Evolutionary conservation across 1,140 invertebrate species (phyloP), one percentile per base, ranked within the genome.

Genomic region (Drosophila tropicalis): DNA sequence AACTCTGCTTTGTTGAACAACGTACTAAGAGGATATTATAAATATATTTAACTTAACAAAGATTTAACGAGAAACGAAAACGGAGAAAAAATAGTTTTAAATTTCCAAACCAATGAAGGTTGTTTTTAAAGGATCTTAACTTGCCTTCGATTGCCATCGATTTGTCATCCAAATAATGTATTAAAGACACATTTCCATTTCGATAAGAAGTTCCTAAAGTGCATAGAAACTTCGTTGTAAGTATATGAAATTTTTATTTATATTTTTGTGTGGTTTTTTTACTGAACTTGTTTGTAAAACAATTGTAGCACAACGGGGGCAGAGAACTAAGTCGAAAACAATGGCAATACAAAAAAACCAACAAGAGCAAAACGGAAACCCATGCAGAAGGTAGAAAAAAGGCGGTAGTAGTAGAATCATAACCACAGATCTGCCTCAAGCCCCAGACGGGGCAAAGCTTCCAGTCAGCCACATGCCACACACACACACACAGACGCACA

Each of bases 371-470:
- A 51, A 51, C 17, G 44, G 44, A 51, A 51, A 51, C 44, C 44
- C 44, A 47, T 9, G 34, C 34, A 39, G 36, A 15, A 51, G 44
- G 44, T 15, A 51, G 44, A 51, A 51, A 51, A 51, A 29, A 29
- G 29, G 29, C 29, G 9, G 17, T 9, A 17, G 44, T 51, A 51
- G 44, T 51, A 51, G 44, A 51, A 51, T 51, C 44, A 51, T 51
- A 51, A 22, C 17, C 44, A 51, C 44, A 51, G 44, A 51, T 51
- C 44, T 51, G 19, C 44, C 44, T 51, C 44, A 51, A 51, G 17
- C 44, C 17, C 9, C 44, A 22, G 17, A 7, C 44, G 6, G 19
- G 15, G 7, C 44, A 47, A 47, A 19, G 44, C 44, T 47, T 47
- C 15, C 15, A 47, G 44, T 2, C 6, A 47, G 6, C 15, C 15